Evolutionary conservation across 2,888 invertebrate genomes (phyloP), one percentile per base, ranked within the genome.

Genomic region (Baccha elongata): DNA sequence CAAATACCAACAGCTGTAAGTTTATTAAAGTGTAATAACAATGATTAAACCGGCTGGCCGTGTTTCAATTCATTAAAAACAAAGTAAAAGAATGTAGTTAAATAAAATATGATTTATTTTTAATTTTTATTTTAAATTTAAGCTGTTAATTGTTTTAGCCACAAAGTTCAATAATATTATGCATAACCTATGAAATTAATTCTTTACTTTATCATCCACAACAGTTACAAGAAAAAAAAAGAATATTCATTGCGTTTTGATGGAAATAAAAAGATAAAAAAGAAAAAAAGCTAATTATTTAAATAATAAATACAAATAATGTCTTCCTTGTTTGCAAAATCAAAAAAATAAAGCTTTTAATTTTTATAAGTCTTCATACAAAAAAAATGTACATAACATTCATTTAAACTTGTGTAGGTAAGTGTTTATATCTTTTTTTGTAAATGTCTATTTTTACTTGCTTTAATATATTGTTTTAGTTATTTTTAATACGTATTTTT

Each of bases 321-420:
- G 73, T 79, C 73, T 79, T 79, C 79, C 79, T 73, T 48, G 50
- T 67, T 79, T 69, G 46, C 26, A 40, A 52, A 52, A 52, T 52
- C 35, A 29, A 26, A 60, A 55, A 7, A 32, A 29, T 19, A 1
- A 17, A 15, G 19, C 10, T 40, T 8, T 40, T 23, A 17, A 7
- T 53, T 53, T n/a, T 6, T 15, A 40, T 13, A 2, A 26, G 23
- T 19, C 11, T 58, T n/a, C 17, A 52, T 40, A 55, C n/a, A n/a
- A n/a, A n/a, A n/a, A n/a, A n/a, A n/a, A n/a, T 53, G 53, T 53
- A 53, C 17, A 35, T 53, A 53, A 53, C 0, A 19, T 35, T 29
- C 29, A 52, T 11, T 29, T 52, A 29, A 52, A 0, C 2, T 44
- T 11, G 19, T n/a, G n/a, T n/a, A n/a, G n/a, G 4, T 5, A 11